Evolutionary conservation across 2,113 vertebrate genomes (phyloP), one percentile per base, ranked within the genome.

Genomic region (Syngnathus typhle): DNA sequence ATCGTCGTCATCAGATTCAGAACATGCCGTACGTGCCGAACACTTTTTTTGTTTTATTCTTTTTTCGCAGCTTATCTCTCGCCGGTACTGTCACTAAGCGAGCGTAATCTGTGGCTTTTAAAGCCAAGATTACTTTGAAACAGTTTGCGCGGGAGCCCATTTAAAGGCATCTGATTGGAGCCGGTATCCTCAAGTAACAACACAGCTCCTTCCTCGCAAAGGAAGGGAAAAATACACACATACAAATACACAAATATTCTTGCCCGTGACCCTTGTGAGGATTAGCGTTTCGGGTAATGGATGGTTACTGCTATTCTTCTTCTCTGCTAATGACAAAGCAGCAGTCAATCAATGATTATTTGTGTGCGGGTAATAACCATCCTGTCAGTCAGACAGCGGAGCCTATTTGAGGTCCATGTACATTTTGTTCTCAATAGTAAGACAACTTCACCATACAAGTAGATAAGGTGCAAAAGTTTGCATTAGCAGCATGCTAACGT

Each of bases 51-150:
- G 73, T 70, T 71, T 76, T 70, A 18, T 13, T 7, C 13, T 39
- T 73, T 65, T 64, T 74, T 67, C 27, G 6, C 65, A 69, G 66
- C 38, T 77, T 79, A 86, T 85, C 79, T 74, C 16, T 2, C 65
- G 4, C 16, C 62, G 70, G 13, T 46, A 46, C 41, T 43, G 67
- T 23, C 21, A 74, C 69, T 52, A 16, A 76, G 69, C 67, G 64
- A 64, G 60, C 65, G 74, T 86, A 87, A 88, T 87, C 83, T 87
- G 49, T 21, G 70, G 76, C 73, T 85, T 87, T 76, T 80, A 76
- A 78, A 65, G 64, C 36, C 32, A 65, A 82, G 75, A 87, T 81
- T 82, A 73, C 71, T 87, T 81, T 78, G 72, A 84, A 80, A 83
- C 70, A 68, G 43, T 37, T 51, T 54, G 67, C 64, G 82, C 82